Conservation (phyloP, 2,113 vertebrate species). For the Stomatorhinus ivindoensis region DNA sequence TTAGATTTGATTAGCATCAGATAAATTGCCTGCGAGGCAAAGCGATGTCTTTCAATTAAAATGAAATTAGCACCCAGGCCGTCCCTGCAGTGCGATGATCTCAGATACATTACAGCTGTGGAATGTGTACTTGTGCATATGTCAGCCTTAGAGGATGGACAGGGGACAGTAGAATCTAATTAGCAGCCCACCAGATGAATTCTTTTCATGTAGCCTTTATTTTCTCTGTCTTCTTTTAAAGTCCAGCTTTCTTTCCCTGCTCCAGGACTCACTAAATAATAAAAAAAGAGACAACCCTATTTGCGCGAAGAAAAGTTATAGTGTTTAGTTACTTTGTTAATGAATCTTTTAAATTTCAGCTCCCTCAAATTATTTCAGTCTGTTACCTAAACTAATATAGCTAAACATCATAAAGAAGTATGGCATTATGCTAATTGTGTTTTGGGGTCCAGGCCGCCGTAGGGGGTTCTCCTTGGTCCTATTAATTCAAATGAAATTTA, state of each 20-base stretch:
- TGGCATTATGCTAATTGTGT: neutral
- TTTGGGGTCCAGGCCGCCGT: neutral
- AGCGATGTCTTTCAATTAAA: conserved; percentile 30
- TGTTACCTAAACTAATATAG: neutral
- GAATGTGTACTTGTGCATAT: conserved; percentile 15
- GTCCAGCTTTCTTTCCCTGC: neutral
- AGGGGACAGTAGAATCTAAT: neutral
- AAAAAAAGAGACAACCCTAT: neutral
- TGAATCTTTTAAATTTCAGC: neutral
- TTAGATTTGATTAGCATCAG: conserved; percentile 19
- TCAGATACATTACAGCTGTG: conserved; percentile 1
- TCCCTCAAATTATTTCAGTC: neutral
- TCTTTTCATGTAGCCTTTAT: neutral
- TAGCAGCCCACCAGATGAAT: neutral
- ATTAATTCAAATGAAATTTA: neutral
- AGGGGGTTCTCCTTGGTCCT: neutral
- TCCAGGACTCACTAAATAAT: neutral
- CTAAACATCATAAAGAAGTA: neutral
- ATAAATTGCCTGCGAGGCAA: conserved; percentile 23
- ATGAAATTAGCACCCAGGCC: conserved; percentile 23
- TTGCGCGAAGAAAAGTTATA: neutral
- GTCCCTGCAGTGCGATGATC: conserved; percentile 3
- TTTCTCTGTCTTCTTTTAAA: neutral
- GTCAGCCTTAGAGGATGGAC: conserved; percentile 3
- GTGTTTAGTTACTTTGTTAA: neutral